Evolutionary conservation across 2,113 vertebrate species (phyloP).

Genomic region (Stomatorhinus ivindoensis): DNA sequence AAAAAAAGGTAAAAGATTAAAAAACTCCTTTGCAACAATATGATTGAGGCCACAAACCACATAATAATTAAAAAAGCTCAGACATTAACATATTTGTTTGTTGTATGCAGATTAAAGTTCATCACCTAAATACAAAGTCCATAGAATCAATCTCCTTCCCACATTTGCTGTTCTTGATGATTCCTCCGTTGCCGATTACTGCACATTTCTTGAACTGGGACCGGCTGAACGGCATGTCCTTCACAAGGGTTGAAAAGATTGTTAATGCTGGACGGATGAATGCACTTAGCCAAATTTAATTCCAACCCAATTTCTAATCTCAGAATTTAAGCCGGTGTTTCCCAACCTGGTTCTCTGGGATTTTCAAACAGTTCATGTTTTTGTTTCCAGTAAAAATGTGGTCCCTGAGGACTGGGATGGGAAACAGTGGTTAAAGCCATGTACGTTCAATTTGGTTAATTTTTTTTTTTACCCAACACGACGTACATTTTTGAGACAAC

Average conservation of each 20-base stretch:
- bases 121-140: conserved; percentile 91
- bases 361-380: background rate
- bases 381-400: background rate
- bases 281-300: background rate
- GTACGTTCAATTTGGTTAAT: background rate
- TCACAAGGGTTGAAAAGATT: conserved; percentile 27
- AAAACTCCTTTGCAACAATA: background rate
- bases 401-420: background rate
- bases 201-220: conserved; percentile 97
- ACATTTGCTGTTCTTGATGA: conserved; percentile 90
- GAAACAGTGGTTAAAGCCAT: background rate
- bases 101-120: background rate
- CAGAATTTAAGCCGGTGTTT: background rate
- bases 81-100: background rate
- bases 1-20: background rate
- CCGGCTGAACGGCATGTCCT: conserved; percentile 94
- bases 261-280: background rate
- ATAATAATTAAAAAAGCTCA: background rate
- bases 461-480: too few species aligned
- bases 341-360: background rate
- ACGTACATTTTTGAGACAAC: background rate
- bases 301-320: background rate
- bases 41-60: background rate
- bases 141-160: conserved; percentile 87
- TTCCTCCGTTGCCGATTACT: conserved; percentile 91